phyloP scores from a whole-genome alignment of 2,888 invertebrate species.

The Chelonus formosanus region DNA sequence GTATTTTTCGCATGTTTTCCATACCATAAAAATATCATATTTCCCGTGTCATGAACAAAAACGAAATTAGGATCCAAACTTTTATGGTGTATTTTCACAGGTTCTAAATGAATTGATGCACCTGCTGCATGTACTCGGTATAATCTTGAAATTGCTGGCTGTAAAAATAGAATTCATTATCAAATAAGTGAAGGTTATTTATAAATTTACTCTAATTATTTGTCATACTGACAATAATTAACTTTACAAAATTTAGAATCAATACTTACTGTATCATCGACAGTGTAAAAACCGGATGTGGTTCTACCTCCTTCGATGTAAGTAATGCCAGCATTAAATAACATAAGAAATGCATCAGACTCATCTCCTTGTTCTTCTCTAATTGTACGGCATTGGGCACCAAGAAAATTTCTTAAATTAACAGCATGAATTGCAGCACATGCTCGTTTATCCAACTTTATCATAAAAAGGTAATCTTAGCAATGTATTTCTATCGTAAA shows the following conservation, averaged over 20 bases:
- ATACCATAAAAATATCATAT: constrained; percentile 89
- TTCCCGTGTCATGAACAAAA: constrained; percentile 89
- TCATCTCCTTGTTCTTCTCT: constrained; percentile 98
- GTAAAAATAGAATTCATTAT: constrained; percentile 39
- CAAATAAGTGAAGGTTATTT: no score
- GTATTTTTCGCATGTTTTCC: constrained; percentile 89
- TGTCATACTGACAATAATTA: neutral
- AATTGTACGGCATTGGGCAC: constrained; percentile 91
- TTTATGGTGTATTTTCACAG: constrained; percentile 75
- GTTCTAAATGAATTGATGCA: constrained; percentile 86
- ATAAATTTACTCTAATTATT: no score
- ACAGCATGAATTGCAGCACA: constrained; percentile 99
- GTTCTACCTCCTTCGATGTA: constrained; percentile 99
- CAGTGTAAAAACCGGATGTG: constrained; percentile 95
- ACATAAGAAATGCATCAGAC: constrained; percentile 90
- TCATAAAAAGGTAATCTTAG: no score
- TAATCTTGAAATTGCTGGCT: constrained; percentile 84
- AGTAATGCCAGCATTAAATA: constrained; percentile 90
- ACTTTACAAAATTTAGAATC: constrained; percentile 12
- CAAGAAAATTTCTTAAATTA: constrained; percentile 93
- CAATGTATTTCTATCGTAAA: no score
- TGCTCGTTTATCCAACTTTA: constrained; percentile 84
- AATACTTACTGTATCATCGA: constrained; percentile 82
- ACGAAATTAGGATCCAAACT: constrained; percentile 92
- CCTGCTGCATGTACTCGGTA: constrained; percentile 92